These are phyloP conservation scores for Cecropterus lyciades DNA, from an alignment of 1,140 invertebrate species.

Conservation along the genomic window DNA sequence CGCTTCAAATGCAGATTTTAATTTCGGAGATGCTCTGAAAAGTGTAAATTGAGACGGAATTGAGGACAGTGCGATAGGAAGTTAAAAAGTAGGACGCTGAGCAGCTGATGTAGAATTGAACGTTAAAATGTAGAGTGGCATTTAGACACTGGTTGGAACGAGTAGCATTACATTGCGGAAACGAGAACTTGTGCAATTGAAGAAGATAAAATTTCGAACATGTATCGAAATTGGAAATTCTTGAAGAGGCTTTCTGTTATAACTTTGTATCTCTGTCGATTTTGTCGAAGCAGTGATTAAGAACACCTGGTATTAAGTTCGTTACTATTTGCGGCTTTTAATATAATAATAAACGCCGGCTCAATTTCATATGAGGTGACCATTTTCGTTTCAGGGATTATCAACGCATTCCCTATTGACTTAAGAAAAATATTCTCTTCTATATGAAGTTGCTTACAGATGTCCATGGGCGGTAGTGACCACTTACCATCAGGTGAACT, in stretches of 20 bases:
- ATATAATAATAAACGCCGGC: too few species aligned
- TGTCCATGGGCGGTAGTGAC: too few species aligned
- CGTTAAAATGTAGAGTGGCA: conserved; percentile 36
- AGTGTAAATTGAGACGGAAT: conserved; percentile 23
- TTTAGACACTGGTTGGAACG: conserved; percentile 27
- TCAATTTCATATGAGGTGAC: too few species aligned
- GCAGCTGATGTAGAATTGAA: conserved; percentile 35
- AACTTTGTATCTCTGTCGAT: background rate
- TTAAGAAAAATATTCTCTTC: too few species aligned
- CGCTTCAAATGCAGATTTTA: conserved; percentile 18
- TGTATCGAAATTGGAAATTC: conserved; percentile 32
- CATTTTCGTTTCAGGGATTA: too few species aligned
- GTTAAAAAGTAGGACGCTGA: conserved; percentile 32
- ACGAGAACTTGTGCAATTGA: conserved; percentile 19
- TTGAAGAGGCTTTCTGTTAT: conserved; percentile 9
- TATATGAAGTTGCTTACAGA: too few species aligned
- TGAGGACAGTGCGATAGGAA: conserved; percentile 25
- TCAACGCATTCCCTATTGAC: too few species aligned
- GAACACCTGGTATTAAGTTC: background rate
- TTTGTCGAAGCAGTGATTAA: background rate
- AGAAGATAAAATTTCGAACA: conserved; percentile 20
- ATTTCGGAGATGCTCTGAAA: conserved; percentile 23
- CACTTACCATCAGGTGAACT: too few species aligned
- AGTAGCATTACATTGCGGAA: conserved; percentile 20
- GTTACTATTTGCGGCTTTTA: background rate